Evolutionary conservation across 2,113 vertebrate genomes (phyloP), one percentile per base, ranked within the genome.

Genomic region (Apistogramma diplotaenia): DNA sequence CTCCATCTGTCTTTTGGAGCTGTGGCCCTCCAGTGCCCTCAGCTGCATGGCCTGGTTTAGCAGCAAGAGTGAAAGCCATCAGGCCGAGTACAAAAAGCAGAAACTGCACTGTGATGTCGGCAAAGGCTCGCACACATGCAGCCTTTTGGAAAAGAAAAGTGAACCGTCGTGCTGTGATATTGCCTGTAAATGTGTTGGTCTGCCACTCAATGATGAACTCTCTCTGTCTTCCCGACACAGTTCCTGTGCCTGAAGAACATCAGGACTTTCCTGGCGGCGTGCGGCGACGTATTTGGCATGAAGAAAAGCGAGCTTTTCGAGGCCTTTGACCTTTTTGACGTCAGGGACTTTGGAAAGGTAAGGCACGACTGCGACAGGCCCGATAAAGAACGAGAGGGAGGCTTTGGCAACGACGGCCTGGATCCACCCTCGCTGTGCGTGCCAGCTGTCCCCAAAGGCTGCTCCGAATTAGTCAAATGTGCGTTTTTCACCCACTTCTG

Each of bases 201-300:
- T 21, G 9, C 82, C 29, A 7, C 71, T 80, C 4, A 78, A n/a
- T 46, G 13, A 78, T 37, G 4, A 57, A 61, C 35, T 46, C 18
- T 74, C 5, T 87, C 40, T 88, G 58, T 89, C 74, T 77, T 77
- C 60, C 57, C 4, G 18, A 71, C 43, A 4, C 92, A 99, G 98
- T 99, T 99, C 93, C 96, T 99, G 70, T 99, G 98, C 92, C 91
- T 99, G 96, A 99, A 99, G 96, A 99, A 99, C 75, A 99, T 99
- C 95, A 94, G 98, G 88, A 99, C 98, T 0, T 99, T 99, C 87
- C 96, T 99, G 89, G 88, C 85, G 0, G 96, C 96, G 4, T 99
- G 98, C 91, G 96, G 93, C 18, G 97, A 99, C 49, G 94, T 92
- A 3, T 99, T 99, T 88, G 96, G 95, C 27, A 98, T 99, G 97